Base-by-base conservation (phyloP, 2,797 vertebrate species). In the Phataginus tetradactyla region DNA sequence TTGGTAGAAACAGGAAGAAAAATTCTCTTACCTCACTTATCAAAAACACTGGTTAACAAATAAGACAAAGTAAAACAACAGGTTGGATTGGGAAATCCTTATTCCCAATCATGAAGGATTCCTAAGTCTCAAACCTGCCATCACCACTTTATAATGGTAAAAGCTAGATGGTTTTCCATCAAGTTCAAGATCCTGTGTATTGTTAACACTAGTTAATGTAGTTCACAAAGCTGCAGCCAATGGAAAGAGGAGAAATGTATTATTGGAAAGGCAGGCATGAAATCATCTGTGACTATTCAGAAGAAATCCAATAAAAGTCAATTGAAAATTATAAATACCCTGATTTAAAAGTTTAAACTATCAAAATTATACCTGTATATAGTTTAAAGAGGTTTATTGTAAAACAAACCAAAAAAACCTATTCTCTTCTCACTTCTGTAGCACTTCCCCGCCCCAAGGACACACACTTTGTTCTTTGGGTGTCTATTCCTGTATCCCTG, bases 261-360 rank as follows among this genome's bases (percentile, higher is more conserved):
- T 37, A 23, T 2, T 32, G 49, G n/a, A 69, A 89, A 81, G 4
- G 27, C 51, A 59, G 34, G 14, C 0, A 5, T 0, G 57, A 84
- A 53, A 12, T 4, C 66, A 57, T 9, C 49, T 27, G 8, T 15
- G 25, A 64, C 55, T 4, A 17, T 11, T 18, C 29, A 75, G 69
- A 75, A 66, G 29, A 64, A 79, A 84, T 27, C 34, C 27, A 79
- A 86, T 39, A 79, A 74, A 75, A 75, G 13, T 14, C 72, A 88
- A 20, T 23, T 39, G 5, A 59, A 74, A 64, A 10, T 29, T 21
- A 5, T 63, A 78, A 83, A 7, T 37, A 15, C 32, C 13, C 49
- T 13, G 23, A 32, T 21, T 45, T 45, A 69, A 8, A 37, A 37
- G 1, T 27, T 32, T n/a, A 5, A 29, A 59, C 59, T 39, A 18